Conservation (phyloP, 1,140 invertebrate species). For the Bombyx mandarina region DNA sequence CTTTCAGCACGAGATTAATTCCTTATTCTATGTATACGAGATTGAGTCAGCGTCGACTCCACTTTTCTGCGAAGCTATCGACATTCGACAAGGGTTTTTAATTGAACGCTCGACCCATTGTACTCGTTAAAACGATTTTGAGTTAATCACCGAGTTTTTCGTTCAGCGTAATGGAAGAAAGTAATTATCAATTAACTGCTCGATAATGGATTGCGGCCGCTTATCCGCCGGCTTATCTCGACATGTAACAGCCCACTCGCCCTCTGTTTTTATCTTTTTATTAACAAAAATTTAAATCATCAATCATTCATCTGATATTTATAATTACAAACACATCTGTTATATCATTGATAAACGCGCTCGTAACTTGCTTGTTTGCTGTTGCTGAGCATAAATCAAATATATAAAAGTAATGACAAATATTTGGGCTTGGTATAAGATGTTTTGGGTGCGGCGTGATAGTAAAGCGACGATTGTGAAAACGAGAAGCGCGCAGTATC, state of each 20-base stretch:
- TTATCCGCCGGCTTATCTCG: slow-evolving; percentile 54
- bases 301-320: slow-evolving; percentile 27
- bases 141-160: slow-evolving; percentile 67
- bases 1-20: slow-evolving; percentile 65
- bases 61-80: slow-evolving; percentile 54
- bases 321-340: neutral
- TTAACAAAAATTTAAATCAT: slow-evolving; percentile 44
- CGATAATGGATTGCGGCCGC: slow-evolving; percentile 65
- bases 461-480: slow-evolving; percentile 23
- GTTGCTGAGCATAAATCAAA: too few relatives aligned
- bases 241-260: slow-evolving; percentile 38
- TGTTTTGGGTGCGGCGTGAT: slow-evolving; percentile 4
- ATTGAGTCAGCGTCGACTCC: slow-evolving; percentile 61
- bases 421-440: neutral
- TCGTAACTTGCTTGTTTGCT: too few relatives aligned
- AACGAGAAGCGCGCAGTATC: slow-evolving; percentile 31
- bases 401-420: too few relatives aligned
- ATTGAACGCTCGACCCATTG: slow-evolving; percentile 63
- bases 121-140: slow-evolving; percentile 66
- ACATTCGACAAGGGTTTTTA: slow-evolving; percentile 66
- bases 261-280: slow-evolving; percentile 40
- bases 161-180: slow-evolving; percentile 64
- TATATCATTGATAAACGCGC: too few relatives aligned
- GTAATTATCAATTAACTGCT: slow-evolving; percentile 68
- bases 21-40: slow-evolving; percentile 67